Evolutionary conservation across 1,140 invertebrate species (phyloP), one percentile per base, ranked within the genome.

Genomic region (Atta cephalotes): DNA sequence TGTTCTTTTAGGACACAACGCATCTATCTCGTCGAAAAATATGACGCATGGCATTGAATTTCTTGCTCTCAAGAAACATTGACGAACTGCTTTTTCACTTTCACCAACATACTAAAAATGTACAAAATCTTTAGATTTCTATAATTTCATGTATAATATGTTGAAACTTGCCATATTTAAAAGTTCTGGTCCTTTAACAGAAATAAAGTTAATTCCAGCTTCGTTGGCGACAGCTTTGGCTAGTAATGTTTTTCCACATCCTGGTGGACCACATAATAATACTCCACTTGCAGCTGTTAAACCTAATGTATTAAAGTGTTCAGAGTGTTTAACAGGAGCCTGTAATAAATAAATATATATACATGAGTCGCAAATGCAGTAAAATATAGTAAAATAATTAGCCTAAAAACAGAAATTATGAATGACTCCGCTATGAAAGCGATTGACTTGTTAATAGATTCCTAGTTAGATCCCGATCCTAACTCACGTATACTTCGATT

Each of bases 11-110:
- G 99, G 99, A 94, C 99, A 99, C 9, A 99, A 94, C 0, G 99
- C 98, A 95, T 99, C 99, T 87, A 99, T 97, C 95, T 99, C 99
- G 94, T 99, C 99, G 95, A 99, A 99, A 95, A 99, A 99, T 93
- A 99, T 99, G 16, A 99, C 98, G 95, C 99, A 99, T 0, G 99
- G 99, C 0, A 98, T 96, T 0, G 99, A 99, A 95, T 99, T 99
- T 63, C 98, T 95, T 0, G 99, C 99, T 88, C 99, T 96, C 92
- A 98, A 97, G 94, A 99, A 99, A 92, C 99, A 98, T 31, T 98
- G 97, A 56, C 99, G 96, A 0, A 99, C 98, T 4, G 98, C 98
- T 92, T 98, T 96, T 95, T 99, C 99, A 96, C 99, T 99, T 95
- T 99, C 99, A 87, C 99, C 99, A 51, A 99, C 98, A 95, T 99